These are phyloP conservation scores for Heliconius ismenius DNA, from an alignment of 2,888 invertebrate species.

Conservation along the genomic window DNA sequence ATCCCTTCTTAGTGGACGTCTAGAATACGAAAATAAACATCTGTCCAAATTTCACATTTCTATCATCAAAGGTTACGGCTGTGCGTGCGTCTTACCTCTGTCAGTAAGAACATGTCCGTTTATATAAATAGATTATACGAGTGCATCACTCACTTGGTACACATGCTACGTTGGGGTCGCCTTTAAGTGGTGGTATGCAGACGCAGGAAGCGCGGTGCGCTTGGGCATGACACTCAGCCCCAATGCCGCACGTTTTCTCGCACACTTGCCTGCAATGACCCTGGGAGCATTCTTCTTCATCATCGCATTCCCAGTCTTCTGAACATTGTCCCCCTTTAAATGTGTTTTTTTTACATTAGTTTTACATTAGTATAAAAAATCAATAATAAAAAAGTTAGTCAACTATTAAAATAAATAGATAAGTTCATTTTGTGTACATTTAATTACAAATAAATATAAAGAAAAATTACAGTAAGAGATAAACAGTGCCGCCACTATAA, in stretches of 20 bases:
- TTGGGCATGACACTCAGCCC: conserved; percentile 88
- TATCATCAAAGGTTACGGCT: too few species aligned
- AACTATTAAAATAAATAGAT: background rate
- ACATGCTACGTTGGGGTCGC: conserved; percentile 92
- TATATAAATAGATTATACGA: too few species aligned
- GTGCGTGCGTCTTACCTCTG: too few species aligned
- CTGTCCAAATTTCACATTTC: too few species aligned
- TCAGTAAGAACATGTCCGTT: too few species aligned
- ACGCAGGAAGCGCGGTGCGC: conserved; percentile 89
- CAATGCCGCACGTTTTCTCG: conserved; percentile 86
- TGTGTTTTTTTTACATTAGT: background rate
- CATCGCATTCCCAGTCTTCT: conserved; percentile 86
- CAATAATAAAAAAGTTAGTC: background rate
- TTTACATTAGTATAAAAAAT: background rate
- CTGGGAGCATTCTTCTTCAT: conserved; percentile 87
- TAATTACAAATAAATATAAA: background rate
- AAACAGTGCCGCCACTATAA: background rate
- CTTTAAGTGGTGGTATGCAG: conserved; percentile 87
- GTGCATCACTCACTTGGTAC: conserved; percentile 66
- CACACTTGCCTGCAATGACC: conserved; percentile 90
- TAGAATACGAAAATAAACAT: too few species aligned
- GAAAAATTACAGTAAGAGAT: background rate
- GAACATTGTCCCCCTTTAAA: conserved; percentile 83
- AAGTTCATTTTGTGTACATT: background rate
- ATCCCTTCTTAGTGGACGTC: too few species aligned